phyloP scores from a whole-genome alignment of 2,113 vertebrate species.

The Excalfactoria chinensis region DNA sequence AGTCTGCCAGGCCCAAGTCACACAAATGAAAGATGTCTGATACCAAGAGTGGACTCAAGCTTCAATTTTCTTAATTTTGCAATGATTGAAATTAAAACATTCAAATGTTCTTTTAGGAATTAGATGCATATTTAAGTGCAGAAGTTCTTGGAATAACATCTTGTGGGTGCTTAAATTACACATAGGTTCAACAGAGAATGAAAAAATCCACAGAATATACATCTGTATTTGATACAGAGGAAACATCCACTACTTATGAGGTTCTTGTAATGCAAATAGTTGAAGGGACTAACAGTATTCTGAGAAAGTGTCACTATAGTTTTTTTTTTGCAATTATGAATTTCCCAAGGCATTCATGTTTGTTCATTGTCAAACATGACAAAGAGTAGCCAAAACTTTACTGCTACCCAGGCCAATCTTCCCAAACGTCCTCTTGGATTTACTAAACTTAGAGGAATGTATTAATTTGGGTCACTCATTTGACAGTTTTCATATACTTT shows the following conservation, averaged over 20 bases:
- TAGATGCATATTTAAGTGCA: neutral
- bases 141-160: neutral
- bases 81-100: neutral
- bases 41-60: neutral
- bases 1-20: neutral
- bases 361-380: neutral
- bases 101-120: neutral
- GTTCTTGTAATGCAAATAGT: neutral
- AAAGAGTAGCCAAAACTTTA: neutral
- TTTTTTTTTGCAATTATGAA: neutral
- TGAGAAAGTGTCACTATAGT: neutral
- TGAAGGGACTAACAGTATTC: neutral
- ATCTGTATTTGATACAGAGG: fast-evolving
- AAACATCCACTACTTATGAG: neutral
- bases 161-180: neutral
- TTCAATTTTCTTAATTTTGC: neutral
- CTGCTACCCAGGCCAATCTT: neutral
- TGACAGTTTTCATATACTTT: neutral
- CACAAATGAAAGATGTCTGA: neutral
- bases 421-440: neutral
- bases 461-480: neutral
- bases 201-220: neutral
- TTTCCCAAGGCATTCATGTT: neutral
- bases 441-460: neutral
- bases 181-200: neutral